Evolutionary conservation across 2,888 invertebrate species (phyloP), one percentile per base, ranked within the genome.

Genomic region (Plagodis dolabraria): DNA sequence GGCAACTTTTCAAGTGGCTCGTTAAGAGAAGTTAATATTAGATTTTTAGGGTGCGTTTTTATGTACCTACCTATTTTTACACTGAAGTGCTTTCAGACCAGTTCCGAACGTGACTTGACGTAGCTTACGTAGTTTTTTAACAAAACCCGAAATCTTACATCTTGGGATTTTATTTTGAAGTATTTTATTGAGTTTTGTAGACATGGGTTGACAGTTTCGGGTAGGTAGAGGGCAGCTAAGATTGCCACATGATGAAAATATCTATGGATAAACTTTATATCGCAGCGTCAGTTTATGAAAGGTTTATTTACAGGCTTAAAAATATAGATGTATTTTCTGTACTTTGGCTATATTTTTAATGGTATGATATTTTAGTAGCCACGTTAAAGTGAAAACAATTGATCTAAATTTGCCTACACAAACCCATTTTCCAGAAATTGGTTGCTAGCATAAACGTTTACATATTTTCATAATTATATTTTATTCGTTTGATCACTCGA

Each of bases 1-100:
- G 54, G 46, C 42, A 49, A 46, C 22, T 47, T 33, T 40, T 73
- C 68, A 65, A 81, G 79, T 77, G 73, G 65, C 68, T 75, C 74
- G 75, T 82, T 79, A 80, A 74, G 78, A 79, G 79, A 74, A 74
- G 82, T 80, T 88, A 88, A 85, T 85, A 87, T 89, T 89, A 86
- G 86, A 87, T 74, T 80, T 80, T 80, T 73, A 75, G 83, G 85
- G 82, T 74, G 81, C 77, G 73, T 77, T 79, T 80, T 78, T 75
- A 75, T 75, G 74, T 78, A 53, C 46, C 56, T 78, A 53, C 49
- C 60, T 61, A 78, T 85, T 86, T 84, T 84, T 78, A 75, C 70
- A 73, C 73, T 74, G 70, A 73, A 80, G 79, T 74, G 72, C 71
- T 74, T 73, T 69, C 62, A 58, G 68, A 66, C 56, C 68, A 71